A percentile compares a stretch with the other conserved stretches of the same genome.
Conservation (phyloP, 1,140 invertebrate species). For the Tetranychus urticae region DNA sequence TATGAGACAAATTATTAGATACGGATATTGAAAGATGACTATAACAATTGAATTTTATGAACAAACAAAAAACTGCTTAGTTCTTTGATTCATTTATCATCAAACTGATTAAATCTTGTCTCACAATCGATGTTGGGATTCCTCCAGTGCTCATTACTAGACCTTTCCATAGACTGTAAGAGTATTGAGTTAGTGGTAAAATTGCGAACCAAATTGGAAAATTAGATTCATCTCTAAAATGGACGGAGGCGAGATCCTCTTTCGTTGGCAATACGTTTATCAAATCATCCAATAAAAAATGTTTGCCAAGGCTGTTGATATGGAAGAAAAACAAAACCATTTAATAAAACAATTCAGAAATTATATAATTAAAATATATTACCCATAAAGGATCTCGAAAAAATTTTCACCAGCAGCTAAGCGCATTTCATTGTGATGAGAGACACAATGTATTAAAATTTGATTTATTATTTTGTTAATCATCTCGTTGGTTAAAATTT, state of each 20-base stretch:
- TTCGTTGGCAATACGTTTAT: background rate
- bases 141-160: background rate
- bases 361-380: background rate
- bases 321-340: background rate
- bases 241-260: background rate
- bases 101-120: background rate
- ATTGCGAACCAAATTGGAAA: background rate
- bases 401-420: background rate
- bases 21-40: background rate
- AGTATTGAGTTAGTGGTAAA: background rate
- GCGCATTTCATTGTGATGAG: background rate
- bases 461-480: background rate
- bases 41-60: background rate
- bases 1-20: background rate
- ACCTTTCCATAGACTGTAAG: background rate
- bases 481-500: background rate
- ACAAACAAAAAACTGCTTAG: background rate
- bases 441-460: background rate
- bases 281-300: background rate
- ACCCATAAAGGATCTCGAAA: background rate
- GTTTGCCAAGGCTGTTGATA: background rate
- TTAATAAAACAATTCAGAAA: background rate
- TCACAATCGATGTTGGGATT: background rate
- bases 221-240: background rate
- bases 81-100: no score